Evolutionary conservation across 2,888 invertebrate genomes (phyloP), one percentile per base, ranked within the genome.

Genomic region (Nephrotoma appendiculata): DNA sequence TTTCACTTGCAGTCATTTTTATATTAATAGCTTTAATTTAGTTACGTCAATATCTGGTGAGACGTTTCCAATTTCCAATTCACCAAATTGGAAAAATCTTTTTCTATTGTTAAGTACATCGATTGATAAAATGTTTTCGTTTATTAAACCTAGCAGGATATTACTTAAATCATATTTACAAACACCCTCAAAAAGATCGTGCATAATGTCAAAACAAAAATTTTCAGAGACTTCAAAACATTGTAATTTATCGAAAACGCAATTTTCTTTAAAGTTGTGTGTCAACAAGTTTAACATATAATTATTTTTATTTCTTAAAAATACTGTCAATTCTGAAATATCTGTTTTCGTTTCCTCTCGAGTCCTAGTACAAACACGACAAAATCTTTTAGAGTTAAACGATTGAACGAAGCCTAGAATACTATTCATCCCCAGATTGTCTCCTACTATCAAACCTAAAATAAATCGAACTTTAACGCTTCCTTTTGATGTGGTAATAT

Each of bases 351-450:
- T 87, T 85, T 88, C 86, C 43, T 86, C 86, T 87, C 87, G 88
- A 71, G 87, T 19, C 19, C 87, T 87, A 87, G 88, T 87, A 19
- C 19, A 19, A 19, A 19, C 19, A 19, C 19, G 19, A 19, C 19
- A 19, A 19, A 19, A 19, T 19, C 71, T 85, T 42, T 88, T 88
- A 5, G 88, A 87, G 87, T 87, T 88, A 87, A 89, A 89, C 6
- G 88, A 88, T 86, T 87, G 85, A n/a, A 86, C 86, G 86, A 88
- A 89, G 6, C 88, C 88, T 12, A 88, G 86, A 57, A 89, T 87
- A 57, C 88, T 87, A 87, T 89, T 88, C 0, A 89, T 45, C 19
- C 88, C 89, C 57, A 89, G 88, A 86, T 89, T 89, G 85, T 89
- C 88, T 4, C 89, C 89, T 41, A 89, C 86, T 57, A 89, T 52